Base-by-base conservation (phyloP, 2,888 invertebrate species). In the Glyphotaelius pellucidus region DNA sequence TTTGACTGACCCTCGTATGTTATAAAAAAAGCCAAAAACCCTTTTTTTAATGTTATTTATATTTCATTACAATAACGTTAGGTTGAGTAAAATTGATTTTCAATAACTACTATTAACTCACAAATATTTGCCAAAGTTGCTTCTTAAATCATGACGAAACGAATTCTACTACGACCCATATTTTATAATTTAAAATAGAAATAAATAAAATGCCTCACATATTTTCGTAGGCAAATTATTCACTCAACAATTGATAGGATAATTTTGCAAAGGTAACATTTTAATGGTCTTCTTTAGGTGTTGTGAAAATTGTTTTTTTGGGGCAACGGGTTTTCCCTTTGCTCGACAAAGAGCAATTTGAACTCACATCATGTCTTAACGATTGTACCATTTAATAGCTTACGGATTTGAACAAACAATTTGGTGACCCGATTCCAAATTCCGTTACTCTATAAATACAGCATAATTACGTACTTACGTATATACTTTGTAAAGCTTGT, bases 381-480 rank as follows among this genome's bases (percentile, higher is more conserved):
- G 67, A 67, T 67, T 9, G 25, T n/a, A n/a, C 67, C 25, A 67
- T 67, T 67, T 67, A 67, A 67, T 67, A 67, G n/a, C 38, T 84
- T 84, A 38, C n/a, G 84, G 38, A 84, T 84, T 35, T 25, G 84
- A 38, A 38, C 31, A 35, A 12, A 84, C 84, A 38, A 84, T 32
- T 84, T 86, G 35, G 86, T 86, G 47, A 86, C 86, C 86, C 30
- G 42, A 86, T 86, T 86, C 47, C 86, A 42, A 86, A 86, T 86
- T 86, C 86, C 86, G 86, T 86, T 86, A 86, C 42, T 47, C 86
- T 42, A 47, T 30, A 86, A 86, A 86, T 5, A 86, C 42, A 25
- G 30, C 86, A 52, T 0, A 3, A 3, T 14, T 15, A 47, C 15
- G 47, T 15, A 47, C 47, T 14, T 47, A 47, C 14, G 3, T 31